phyloP scores from a whole-genome alignment of 2,113 vertebrate species.

The Platichthys stellatus region DNA sequence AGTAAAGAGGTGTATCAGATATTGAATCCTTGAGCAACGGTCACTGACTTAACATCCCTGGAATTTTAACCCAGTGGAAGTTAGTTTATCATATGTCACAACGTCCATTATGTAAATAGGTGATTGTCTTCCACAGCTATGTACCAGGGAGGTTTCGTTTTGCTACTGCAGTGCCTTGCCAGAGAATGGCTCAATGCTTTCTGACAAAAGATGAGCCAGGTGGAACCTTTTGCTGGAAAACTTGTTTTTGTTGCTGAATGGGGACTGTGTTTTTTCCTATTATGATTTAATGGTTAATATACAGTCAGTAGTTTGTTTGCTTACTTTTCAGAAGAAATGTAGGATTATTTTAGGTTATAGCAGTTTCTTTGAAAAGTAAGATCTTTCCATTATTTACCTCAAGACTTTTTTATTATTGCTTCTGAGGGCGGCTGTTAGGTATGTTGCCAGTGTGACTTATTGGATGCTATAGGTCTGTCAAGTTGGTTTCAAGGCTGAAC shows the following conservation, averaged over 20 bases:
- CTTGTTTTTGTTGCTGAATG: background rate
- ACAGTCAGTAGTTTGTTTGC: background rate
- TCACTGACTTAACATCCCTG: too few species aligned
- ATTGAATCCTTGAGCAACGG: too few species aligned
- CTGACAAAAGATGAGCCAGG: background rate
- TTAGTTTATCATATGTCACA: too few species aligned
- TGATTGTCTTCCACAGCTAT: too few species aligned
- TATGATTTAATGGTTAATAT: background rate
- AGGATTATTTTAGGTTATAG: too few species aligned
- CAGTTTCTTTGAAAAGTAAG: background rate
- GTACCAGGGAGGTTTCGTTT: background rate
- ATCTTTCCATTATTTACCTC: background rate
- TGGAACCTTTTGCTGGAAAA: background rate
- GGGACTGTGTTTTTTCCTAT: background rate
- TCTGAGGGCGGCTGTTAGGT: background rate
- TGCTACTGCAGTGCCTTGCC: background rate
- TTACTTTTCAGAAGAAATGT: background rate
- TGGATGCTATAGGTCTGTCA: background rate
- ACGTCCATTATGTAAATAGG: too few species aligned
- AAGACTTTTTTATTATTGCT: background rate
- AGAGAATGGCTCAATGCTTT: background rate
- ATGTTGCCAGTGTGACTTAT: background rate
- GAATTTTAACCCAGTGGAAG: too few species aligned
- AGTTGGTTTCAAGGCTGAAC: conserved; percentile 9
- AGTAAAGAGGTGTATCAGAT: too few species aligned